Evolutionary conservation across 2,797 vertebrate species (phyloP).

Genomic region (Spinus pinus): DNA sequence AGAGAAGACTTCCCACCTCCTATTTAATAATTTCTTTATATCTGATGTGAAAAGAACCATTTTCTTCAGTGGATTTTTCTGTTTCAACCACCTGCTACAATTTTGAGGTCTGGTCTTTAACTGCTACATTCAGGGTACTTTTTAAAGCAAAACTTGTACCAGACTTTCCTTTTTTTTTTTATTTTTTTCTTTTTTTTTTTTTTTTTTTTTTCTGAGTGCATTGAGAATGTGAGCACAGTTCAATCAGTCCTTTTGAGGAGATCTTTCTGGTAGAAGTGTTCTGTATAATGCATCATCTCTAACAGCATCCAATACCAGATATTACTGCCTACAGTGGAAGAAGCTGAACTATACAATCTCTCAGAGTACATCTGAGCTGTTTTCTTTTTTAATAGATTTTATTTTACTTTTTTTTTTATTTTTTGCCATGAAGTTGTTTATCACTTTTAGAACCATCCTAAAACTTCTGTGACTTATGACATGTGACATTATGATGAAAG

Average conservation of each 20-base stretch:
- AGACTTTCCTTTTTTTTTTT: background rate
- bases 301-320: background rate
- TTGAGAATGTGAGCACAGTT: background rate
- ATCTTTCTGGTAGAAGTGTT: background rate
- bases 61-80: background rate
- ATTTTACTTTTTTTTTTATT: no score
- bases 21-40: background rate
- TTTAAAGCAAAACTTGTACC: background rate
- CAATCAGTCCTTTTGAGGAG: background rate
- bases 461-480: background rate
- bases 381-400: background rate
- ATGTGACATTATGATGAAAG: background rate
- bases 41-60: background rate
- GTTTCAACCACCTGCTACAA: background rate
- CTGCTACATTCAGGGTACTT: accelerated
- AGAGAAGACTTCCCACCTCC: background rate
- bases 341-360: background rate
- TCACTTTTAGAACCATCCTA: background rate
- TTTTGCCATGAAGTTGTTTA: background rate
- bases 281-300: background rate
- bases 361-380: background rate
- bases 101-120: background rate
- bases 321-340: background rate
- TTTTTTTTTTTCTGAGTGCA: background rate
- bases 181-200: no score